Base-by-base conservation (phyloP, 2,113 vertebrate genomes). In the Chaetodon trifascialis region DNA sequence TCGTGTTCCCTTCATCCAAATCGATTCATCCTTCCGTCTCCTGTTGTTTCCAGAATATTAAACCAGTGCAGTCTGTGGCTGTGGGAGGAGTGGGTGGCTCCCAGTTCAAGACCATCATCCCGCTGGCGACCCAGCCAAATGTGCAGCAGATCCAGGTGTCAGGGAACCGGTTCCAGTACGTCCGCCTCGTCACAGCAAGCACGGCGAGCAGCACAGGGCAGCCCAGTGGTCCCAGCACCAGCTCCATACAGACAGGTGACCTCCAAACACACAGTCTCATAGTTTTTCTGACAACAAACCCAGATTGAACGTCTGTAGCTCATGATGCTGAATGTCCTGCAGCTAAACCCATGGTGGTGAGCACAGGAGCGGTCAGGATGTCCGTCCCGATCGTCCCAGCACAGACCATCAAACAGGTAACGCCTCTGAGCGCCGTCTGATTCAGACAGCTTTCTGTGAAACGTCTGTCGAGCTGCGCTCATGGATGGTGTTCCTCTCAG, bases 61-160 rank as follows among this genome's bases (percentile, higher is more conserved):
- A 99, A 90, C 95, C 97, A 19, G 95, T 98, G 56, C 97, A 98
- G 93, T 96, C 97, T 36, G 96, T 99, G 91, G 90, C 97, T 30
- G 95, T 99, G 63, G 96, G 97, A 73, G 97, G 97, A 73, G 95
- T 99, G 80, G 91, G 92, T 62, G 91, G 96, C 42, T 96, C 97
- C 78, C 98, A 99, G 44, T 99, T 97, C 93, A 99, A 99, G 95
- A 97, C 97, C 80, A 97, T 99, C 91, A 97, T 99, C 95, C 98
- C 98, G 2, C 92, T 99, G 95, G 92, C 97, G 86, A 96, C 96
- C 34, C 96, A 97, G 78, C 95, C 97, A 3, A 99, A 97, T 40
- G 97, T 99, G 85, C 98, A 99, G 92, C 98, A 98, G 91, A 99
- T 99, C 83, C 98, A 99, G 96, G 98, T 99, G 79, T 97, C 98